These are phyloP conservation scores for Drosophila antonietae DNA, from an alignment of 2,888 invertebrate species.

Conservation along the genomic window DNA sequence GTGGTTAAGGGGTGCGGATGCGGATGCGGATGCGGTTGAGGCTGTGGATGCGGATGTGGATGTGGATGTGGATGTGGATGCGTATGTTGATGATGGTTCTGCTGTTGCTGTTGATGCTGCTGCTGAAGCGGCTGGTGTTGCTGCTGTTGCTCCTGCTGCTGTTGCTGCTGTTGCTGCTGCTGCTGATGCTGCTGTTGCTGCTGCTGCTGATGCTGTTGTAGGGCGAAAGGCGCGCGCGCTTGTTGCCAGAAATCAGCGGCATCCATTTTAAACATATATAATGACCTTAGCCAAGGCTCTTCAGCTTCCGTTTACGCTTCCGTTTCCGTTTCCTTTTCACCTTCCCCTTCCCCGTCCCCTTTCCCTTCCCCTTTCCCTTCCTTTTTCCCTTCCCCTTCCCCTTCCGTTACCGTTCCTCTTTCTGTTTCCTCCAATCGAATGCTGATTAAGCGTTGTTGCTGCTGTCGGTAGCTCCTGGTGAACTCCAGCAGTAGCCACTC, in stretches of 20 bases:
- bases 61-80: slow-evolving; percentile 61
- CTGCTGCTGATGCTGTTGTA: slow-evolving; percentile 74
- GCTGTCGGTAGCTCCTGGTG: slow-evolving; percentile 71
- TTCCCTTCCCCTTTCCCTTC: no score
- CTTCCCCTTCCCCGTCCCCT: no score
- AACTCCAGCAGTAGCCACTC: slow-evolving; percentile 90
- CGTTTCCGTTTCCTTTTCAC: background rate
- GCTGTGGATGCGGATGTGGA: slow-evolving; percentile 59
- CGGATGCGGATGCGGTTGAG: background rate
- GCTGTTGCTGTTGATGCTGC: slow-evolving; percentile 68
- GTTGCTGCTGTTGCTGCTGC: slow-evolving; percentile 44
- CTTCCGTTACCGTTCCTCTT: background rate
- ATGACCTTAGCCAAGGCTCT: slow-evolving; percentile 51
- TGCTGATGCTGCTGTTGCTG: slow-evolving; percentile 64
- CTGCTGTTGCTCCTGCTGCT: slow-evolving; percentile 68
- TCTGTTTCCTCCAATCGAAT: background rate
- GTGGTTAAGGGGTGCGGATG: slow-evolving; percentile 23
- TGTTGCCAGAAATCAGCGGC: slow-evolving; percentile 84
- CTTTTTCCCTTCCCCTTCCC: no score
- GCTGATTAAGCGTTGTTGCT: background rate
- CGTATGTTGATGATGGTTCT: slow-evolving; percentile 75
- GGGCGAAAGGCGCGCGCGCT: slow-evolving; percentile 81
- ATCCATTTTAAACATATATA: slow-evolving; percentile 80
- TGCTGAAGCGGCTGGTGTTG: slow-evolving; percentile 70
- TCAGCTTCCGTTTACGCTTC: slow-evolving; percentile 29